Base-by-base conservation (phyloP, 2,113 vertebrate genomes). In the Ictidomys tridecemlineatus region DNA sequence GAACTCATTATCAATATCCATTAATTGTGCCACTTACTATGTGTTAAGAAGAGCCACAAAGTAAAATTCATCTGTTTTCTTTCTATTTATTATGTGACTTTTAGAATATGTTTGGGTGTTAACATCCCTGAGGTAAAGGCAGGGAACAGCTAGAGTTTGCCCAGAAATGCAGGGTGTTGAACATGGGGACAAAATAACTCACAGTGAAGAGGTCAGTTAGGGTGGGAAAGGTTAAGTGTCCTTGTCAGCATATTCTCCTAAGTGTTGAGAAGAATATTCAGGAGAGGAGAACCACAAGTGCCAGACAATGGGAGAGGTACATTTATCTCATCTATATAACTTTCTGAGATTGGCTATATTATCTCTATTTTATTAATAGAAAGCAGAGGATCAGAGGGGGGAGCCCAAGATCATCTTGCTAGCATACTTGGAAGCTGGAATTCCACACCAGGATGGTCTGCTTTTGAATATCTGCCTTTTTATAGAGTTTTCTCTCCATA, bases 341-440 rank as follows among this genome's bases (percentile, higher is more conserved):
- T 86, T 84, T 80, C 80, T 83, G 72, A 87, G n/a, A 56, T 39
- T 92, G 39, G 32, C 11, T 79, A 88, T 95, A 74, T 90, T 85
- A 88, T 76, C 34, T 93, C 18, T 72, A 74, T 80, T 96, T 95
- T 84, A 88, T 61, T 91, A 72, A 82, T 84, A 94, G 65, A 85
- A 93, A 93, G 61, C 18, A 73, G 16, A 92, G 26, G 11, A 69
- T 65, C 13, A 67, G 51, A 86, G 37, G 76, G 48, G 65, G 89
- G 34, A 93, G 16, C 14, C 51, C 74, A 74, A 78, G 24, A 73
- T 30, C 8, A 22, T 51, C 53, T 53, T 73, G 14, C 26, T 63
- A 48, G 4, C 17, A 51, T 45, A 10, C 17, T 45, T 34, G 74
- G 92, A 91, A 80, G 8, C 63, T 94, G 45, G 5, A 92, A 85